A percentile compares a stretch with the other conserved stretches of the same genome.
These are phyloP conservation scores for Cecidostiba fungosa DNA, from an alignment of 2,888 invertebrate species.

Conservation along the genomic window DNA sequence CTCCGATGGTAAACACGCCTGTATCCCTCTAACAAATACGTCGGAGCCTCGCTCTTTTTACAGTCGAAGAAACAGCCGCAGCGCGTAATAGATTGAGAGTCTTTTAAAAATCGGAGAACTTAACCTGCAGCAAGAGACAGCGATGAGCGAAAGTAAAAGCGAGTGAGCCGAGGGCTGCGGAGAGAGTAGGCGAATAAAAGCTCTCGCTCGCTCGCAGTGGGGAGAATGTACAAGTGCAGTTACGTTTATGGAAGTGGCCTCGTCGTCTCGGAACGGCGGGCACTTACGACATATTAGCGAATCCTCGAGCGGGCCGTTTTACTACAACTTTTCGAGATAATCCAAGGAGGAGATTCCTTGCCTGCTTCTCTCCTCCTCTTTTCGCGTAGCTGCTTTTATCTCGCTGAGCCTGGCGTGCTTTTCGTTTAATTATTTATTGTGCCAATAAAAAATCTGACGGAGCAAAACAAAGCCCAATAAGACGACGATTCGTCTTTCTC, in stretches of 20 bases:
- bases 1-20: neutral
- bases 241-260: slow-evolving; percentile 67
- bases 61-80: neutral
- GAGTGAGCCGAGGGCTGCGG: neutral
- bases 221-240: slow-evolving; percentile 69
- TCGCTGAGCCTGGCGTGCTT: neutral
- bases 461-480: neutral
- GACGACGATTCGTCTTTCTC: neutral
- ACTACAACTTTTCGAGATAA: slow-evolving; percentile 64
- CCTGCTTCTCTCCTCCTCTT: slow-evolving; percentile 55
- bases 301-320: slow-evolving; percentile 68
- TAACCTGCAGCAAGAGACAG: neutral
- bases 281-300: slow-evolving; percentile 71
- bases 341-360: slow-evolving; percentile 61
- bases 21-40: no score
- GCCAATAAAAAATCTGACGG: neutral
- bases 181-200: neutral
- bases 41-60: neutral
- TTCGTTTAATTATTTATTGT: neutral
- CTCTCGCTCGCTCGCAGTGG: neutral
- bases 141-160: neutral
- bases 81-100: neutral
- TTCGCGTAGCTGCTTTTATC: slow-evolving; percentile 50
- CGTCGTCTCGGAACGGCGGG: slow-evolving; percentile 47
- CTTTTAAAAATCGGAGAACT: neutral